Conservation (phyloP, 2,113 vertebrate species). For the Sminthopsis crassicaudata region DNA sequence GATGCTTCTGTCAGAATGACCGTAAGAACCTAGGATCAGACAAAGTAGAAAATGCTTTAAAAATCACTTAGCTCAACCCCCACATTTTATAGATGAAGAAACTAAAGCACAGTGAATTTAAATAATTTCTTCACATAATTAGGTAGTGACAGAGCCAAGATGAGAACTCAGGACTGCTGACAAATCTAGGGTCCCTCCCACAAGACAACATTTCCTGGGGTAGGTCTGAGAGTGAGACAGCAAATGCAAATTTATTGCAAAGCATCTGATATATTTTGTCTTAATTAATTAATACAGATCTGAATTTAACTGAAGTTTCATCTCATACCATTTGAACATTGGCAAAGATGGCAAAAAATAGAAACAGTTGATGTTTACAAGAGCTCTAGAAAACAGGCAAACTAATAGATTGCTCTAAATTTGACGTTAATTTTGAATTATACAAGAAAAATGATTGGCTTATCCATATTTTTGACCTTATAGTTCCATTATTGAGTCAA, state of each 20-base stretch:
- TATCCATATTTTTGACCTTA: neutral
- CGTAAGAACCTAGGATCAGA: neutral
- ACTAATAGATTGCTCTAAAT: neutral
- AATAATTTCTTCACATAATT: neutral
- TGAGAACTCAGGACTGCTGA: no score
- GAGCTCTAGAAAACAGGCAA: neutral
- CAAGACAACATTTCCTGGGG: neutral
- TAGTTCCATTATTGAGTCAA: neutral
- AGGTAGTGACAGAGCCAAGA: neutral
- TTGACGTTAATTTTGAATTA: neutral
- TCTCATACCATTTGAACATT: neutral
- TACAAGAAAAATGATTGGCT: neutral
- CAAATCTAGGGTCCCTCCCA: neutral
- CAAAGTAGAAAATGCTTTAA: conserved; percentile 4
- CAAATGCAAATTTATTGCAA: neutral
- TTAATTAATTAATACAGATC: neutral
- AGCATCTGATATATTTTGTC: neutral
- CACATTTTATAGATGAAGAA: neutral
- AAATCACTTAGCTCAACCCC: neutral
- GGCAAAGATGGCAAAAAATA: neutral
- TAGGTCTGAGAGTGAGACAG: neutral
- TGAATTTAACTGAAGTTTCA: neutral
- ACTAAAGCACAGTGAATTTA: conserved; percentile 12
- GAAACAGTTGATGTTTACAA: neutral
- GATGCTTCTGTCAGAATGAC: neutral